Percentiles rank a stretch among this genome's conserved stretches.
phyloP scores from a whole-genome alignment of 2,888 invertebrate species.

The Baccha elongata region DNA sequence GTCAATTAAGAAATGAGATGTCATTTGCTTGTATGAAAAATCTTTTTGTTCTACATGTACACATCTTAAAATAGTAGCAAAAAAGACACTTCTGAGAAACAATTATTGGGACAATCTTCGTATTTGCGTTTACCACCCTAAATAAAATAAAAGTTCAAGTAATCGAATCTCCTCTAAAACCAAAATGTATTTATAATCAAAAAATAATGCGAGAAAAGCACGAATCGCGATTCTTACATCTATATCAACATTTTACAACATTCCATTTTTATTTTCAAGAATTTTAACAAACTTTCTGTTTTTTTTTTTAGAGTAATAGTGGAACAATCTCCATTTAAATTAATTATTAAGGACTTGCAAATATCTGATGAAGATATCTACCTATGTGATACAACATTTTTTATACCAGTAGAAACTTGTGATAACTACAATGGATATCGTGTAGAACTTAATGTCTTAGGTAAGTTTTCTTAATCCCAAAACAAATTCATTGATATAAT shows the following conservation, averaged over 20 bases:
- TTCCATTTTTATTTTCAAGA: not conserved
- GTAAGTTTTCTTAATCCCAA: constrained; percentile 83
- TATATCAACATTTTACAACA: not conserved
- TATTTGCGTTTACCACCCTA: too few species aligned
- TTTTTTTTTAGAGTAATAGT: constrained; percentile 76
- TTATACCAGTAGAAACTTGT: constrained; percentile 89
- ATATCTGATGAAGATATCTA: constrained; percentile 89
- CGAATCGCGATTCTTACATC: too few species aligned
- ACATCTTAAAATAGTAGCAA: too few species aligned
- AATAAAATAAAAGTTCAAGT: too few species aligned
- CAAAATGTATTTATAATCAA: too few species aligned
- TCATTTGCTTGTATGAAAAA: too few species aligned
- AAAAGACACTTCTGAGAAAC: too few species aligned
- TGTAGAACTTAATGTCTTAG: constrained; percentile 88
- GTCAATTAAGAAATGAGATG: too few species aligned
- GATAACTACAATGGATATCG: constrained; percentile 87
- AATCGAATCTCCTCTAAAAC: too few species aligned
- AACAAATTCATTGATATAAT: constrained; percentile 72
- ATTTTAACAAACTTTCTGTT: not conserved
- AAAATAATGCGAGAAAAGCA: too few species aligned
- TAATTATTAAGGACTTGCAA: constrained; percentile 83
- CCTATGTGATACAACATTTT: constrained; percentile 91
- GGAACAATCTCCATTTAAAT: constrained; percentile 79
- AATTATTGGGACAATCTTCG: too few species aligned
- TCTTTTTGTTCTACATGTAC: too few species aligned